Percentiles rank a stretch among this genome's conserved stretches.
Conservation (phyloP, 1,140 invertebrate genomes). For the Panonychus citri region DNA sequence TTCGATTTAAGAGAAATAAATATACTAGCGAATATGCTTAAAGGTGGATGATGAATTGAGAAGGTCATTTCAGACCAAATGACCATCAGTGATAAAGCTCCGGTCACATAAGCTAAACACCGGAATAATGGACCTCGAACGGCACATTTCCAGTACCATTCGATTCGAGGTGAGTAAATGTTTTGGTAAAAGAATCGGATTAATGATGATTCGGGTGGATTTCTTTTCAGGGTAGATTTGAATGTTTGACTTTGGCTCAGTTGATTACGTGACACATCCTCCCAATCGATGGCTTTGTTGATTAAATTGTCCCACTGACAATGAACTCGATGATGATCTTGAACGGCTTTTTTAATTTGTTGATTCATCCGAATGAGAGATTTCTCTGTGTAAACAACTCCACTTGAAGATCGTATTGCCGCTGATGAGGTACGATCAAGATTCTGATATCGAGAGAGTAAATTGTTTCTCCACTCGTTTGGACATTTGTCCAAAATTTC, state of each 20-base stretch:
- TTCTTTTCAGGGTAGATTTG: constrained; percentile 44
- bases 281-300: constrained; percentile 36
- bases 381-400: too few species aligned
- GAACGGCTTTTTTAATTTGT: too few species aligned
- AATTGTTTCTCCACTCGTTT: constrained; percentile 2
- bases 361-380: too few species aligned
- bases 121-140: constrained; percentile 42
- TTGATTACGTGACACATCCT: constrained; percentile 64
- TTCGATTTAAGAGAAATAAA: too few species aligned
- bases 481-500: constrained; percentile 53
- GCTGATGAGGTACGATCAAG: not conserved
- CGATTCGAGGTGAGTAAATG: constrained; percentile 20
- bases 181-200: constrained; percentile 31
- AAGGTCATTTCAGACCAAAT: too few species aligned
- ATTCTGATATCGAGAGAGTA: not conserved
- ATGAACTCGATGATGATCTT: not conserved
- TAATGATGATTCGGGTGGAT: constrained; percentile 30
- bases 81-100: constrained; percentile 49
- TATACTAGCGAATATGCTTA: constrained; percentile 85
- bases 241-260: constrained; percentile 46
- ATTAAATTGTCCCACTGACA: not conserved
- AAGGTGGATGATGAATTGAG: constrained; percentile 48
- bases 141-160: constrained; percentile 87
- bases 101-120: not conserved
- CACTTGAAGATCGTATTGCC: not conserved